Evolutionary conservation across 2,113 vertebrate species (phyloP).

Genomic region (Siniperca chuatsi): DNA sequence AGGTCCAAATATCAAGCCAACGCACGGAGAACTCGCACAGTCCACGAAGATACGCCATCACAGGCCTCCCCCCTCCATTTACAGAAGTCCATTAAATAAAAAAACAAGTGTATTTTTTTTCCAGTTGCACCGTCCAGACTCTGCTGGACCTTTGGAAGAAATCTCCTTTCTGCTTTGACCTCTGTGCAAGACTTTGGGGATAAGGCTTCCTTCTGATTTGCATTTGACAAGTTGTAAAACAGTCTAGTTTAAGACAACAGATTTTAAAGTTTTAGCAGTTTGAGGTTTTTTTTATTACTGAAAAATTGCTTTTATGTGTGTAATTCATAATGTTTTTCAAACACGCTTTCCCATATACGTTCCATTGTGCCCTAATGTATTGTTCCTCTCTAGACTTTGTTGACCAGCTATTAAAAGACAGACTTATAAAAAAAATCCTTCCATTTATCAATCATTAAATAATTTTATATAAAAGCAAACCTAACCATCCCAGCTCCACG

Average conservation of each 20-base stretch:
- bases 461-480: slow-evolving; percentile 81
- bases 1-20: slow-evolving; percentile 63
- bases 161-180: slow-evolving; percentile 49
- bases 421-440: slow-evolving; percentile 69
- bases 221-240: slow-evolving; percentile 50
- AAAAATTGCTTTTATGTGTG: slow-evolving; percentile 29
- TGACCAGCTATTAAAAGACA: slow-evolving; percentile 64
- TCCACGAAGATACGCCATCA: slow-evolving; percentile 49
- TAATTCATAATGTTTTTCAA: slow-evolving; percentile 3
- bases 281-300: slow-evolving; percentile 1
- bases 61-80: slow-evolving; percentile 21
- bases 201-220: slow-evolving; percentile 73
- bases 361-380: slow-evolving; percentile 39
- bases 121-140: slow-evolving; percentile 46
- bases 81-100: slow-evolving; percentile 52
- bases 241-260: slow-evolving; percentile 27
- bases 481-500: slow-evolving; percentile 34
- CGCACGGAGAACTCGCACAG: slow-evolving; percentile 51
- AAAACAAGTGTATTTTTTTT: neutral
- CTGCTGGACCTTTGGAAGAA: slow-evolving; percentile 37
- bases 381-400: slow-evolving; percentile 35
- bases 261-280: slow-evolving; percentile 2
- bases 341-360: slow-evolving; percentile 58
- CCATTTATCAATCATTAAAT: slow-evolving; percentile 81
- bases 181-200: slow-evolving; percentile 66